phyloP scores from a whole-genome alignment of 1,140 invertebrate genomes.

The Harpegnathos saltator region DNA sequence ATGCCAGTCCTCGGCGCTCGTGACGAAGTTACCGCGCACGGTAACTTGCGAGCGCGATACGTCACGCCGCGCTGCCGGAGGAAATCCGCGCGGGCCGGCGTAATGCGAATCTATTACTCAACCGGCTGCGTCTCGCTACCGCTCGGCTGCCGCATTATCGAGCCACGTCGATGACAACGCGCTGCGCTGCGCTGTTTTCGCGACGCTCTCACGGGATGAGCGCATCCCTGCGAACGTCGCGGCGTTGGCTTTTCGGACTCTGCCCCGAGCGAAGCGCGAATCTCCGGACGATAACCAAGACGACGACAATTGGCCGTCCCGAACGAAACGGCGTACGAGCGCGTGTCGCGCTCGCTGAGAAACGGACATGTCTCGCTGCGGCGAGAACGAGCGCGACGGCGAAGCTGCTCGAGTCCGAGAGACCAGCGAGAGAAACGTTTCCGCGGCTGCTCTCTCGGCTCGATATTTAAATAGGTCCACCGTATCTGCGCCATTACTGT shows the following conservation, averaged over 20 bases:
- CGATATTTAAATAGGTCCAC: constrained; percentile 52
- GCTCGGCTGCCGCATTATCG: constrained; percentile 5
- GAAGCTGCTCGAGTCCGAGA: no score
- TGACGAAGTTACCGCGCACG: constrained; percentile 52
- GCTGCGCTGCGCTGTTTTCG: no score
- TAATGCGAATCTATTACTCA: constrained; percentile 84
- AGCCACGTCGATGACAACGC: constrained; percentile 16
- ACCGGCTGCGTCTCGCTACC: constrained; percentile 81
- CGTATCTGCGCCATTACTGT: constrained; percentile 50
- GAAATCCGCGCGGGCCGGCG: constrained; percentile 73
- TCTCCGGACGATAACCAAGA: no score
- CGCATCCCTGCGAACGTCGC: neutral
- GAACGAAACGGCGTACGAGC: no score
- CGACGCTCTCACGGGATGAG: no score
- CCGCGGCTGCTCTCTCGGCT: neutral
- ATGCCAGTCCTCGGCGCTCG: constrained; percentile 38
- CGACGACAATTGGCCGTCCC: no score
- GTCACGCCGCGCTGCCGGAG: constrained; percentile 76
- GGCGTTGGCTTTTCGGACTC: no score
- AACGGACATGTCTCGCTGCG: no score
- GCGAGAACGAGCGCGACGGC: neutral
- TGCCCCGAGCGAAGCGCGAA: no score
- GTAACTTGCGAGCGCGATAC: constrained; percentile 74
- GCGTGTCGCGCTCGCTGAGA: no score
- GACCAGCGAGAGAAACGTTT: no score